A percentile compares a stretch with the other conserved stretches of the same genome.
Conservation (phyloP, 1,140 invertebrate genomes). For the Nasonia vitripennis region DNA sequence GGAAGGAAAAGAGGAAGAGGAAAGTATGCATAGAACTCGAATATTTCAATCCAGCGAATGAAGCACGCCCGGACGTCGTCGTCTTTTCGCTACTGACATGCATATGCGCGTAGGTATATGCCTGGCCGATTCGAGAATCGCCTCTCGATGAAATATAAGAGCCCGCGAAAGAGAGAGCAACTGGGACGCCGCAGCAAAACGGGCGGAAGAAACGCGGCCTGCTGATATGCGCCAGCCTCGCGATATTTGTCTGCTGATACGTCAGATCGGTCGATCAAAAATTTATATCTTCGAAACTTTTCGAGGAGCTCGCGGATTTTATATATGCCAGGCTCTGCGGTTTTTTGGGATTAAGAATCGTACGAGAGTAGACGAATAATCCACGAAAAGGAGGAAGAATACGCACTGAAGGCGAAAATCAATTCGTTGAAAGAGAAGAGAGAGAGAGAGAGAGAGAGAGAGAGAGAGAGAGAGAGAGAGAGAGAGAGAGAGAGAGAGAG, state of each 20-base stretch:
- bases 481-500: not conserved
- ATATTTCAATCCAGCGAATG: constrained; percentile 17
- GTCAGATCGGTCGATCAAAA: not conserved
- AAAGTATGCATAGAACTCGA: not conserved
- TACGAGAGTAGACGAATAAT: no score
- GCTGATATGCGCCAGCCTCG: not conserved
- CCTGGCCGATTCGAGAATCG: not conserved
- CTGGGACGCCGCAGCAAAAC: not conserved
- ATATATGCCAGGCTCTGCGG: no score
- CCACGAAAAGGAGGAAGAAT: not conserved
- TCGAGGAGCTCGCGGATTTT: no score
- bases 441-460: not conserved
- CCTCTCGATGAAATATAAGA: not conserved
- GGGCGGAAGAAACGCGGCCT: constrained; percentile 20
- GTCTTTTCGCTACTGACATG: not conserved
- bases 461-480: not conserved
- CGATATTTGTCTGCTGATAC: not conserved
- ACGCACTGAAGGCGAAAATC: not conserved
- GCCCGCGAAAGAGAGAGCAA: not conserved
- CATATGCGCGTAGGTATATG: not conserved
- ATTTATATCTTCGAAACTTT: not conserved
- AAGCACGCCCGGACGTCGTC: not conserved
- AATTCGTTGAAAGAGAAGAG: not conserved
- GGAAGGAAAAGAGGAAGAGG: not conserved
- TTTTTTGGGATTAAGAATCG: no score